Conservation (phyloP, 2,113 vertebrate genomes). For the Spheniscus mendiculus region DNA sequence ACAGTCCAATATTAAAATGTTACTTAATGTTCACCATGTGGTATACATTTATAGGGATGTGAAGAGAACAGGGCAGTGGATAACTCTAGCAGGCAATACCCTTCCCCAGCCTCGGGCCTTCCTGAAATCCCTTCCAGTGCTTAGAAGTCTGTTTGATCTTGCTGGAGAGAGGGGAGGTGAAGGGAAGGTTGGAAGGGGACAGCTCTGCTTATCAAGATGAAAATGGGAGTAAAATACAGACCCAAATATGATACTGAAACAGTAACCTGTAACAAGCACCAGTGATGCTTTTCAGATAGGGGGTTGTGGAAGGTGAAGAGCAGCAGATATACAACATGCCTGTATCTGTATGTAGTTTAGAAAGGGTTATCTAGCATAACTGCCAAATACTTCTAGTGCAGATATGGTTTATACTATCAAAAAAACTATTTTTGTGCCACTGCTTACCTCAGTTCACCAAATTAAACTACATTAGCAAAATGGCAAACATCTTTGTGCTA, state of each 20-base stretch:
- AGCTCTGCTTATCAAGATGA: not conserved
- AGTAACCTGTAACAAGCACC: not conserved
- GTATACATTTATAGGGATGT: not conserved
- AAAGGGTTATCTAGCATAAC: not conserved
- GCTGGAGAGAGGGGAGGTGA: not conserved
- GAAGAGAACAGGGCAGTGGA: not conserved
- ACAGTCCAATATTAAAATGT: not conserved
- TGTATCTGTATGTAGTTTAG: not conserved
- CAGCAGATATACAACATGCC: not conserved
- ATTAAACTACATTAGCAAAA: not conserved
- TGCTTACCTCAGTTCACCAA: not conserved
- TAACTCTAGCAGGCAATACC: not conserved
- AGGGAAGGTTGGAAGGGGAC: not conserved
- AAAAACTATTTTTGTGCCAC: not conserved
- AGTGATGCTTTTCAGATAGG: not conserved
- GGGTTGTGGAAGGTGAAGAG: not conserved
- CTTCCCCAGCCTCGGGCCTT: too few species aligned
- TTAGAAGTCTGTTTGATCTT: not conserved
- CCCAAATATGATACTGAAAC: not conserved
- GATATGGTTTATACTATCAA: not conserved
- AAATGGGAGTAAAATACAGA: not conserved
- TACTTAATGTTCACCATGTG: not conserved
- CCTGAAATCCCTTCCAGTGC: not conserved
- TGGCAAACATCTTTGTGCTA: not conserved
- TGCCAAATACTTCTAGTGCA: not conserved